Base-by-base conservation (phyloP, 2,113 vertebrate species). In the Tachuris rubrigastra region DNA sequence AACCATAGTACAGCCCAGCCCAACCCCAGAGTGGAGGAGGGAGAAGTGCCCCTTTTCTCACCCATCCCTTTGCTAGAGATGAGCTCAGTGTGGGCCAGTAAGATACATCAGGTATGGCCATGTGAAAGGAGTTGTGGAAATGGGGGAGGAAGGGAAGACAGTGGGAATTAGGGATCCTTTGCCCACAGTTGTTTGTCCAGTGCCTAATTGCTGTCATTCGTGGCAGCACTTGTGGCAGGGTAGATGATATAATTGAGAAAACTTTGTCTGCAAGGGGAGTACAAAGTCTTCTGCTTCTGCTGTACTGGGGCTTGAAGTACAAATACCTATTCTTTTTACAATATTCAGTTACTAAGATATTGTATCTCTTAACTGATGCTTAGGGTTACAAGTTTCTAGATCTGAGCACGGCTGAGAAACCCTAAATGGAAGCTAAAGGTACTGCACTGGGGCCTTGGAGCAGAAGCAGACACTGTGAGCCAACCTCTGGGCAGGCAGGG, bases 271-370 rank as follows among this genome's bases (percentile, higher is more conserved):
- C 81, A 87, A 9, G 39, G 37, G 4, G 41, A 66, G 11, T 12
- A 78, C 74, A 37, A 37, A 75, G 47, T 33, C 65, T 53, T 72
- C 49, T 85, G 42, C 66, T 82, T 50, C 67, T 53, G 71, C 1
- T 4, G 0, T 71, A 53, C 56, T 3, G 1, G 44, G 35, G 27
- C 47, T 79, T 39, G 82, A 73, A 73, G 17, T 41, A 17, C 35
- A 71, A n/a, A 30, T 31, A 41, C 0, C 37, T 42, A 28, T 2
- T 53, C 15, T 62, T 71, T 41, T 66, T 42, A n/a, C 42, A 19
- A 1, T 41, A 52, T 73, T 56, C 23, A 25, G 0, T 31, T 44
- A 8, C 58, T 77, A 46, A 28, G 44, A 81, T 58, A 12, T 0
- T 27, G 16, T 85, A 28, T 35, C 41, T 80, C 63, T 69, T 28